A percentile compares a stretch with the other conserved stretches of the same genome.
phyloP scores from a whole-genome alignment of 37 sponge, comb jelly and placozoan species.

The Aplysina aerophoba region DNA sequence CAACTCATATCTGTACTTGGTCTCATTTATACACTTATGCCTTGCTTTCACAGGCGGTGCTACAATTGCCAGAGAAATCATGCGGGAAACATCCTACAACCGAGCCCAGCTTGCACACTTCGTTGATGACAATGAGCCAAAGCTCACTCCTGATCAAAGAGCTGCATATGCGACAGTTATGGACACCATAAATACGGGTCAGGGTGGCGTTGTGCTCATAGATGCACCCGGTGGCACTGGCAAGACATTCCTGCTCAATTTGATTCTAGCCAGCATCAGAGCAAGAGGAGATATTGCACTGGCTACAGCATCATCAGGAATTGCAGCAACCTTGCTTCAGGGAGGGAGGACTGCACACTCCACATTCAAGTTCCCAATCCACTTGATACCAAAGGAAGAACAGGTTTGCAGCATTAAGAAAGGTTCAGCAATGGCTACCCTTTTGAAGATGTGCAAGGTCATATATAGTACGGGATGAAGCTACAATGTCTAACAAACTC shows the following conservation, averaged over 20 bases:
- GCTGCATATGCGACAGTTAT: conserved; percentile 9
- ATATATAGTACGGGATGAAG: conserved; percentile 59
- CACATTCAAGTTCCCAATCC: conserved; percentile 34
- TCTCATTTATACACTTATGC: too few species aligned
- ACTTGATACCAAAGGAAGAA: conserved; percentile 8
- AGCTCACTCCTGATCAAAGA: conserved; percentile 28
- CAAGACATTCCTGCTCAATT: conserved; percentile 32
- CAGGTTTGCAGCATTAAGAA: conserved; percentile 43
- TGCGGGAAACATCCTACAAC: too few species aligned
- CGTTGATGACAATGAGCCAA: conserved; percentile 2
- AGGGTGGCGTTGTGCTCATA: conserved; percentile 34
- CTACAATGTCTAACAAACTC: conserved; percentile 49
- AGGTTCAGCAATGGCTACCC: conserved; percentile 32
- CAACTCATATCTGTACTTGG: too few species aligned
- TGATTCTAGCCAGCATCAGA: conserved; percentile 39
- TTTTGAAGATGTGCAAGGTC: not conserved
- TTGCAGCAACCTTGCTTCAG: conserved; percentile 42
- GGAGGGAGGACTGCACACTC: conserved; percentile 52
- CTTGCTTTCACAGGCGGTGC: too few species aligned
- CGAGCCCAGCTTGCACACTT: not conserved
- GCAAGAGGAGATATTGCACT: conserved; percentile 28
- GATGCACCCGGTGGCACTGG: conserved; percentile 58
- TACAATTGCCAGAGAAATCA: too few species aligned
- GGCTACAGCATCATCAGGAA: conserved; percentile 52
- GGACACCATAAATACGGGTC: not conserved